Evolutionary conservation across 2,797 vertebrate genomes (phyloP), one percentile per base, ranked within the genome.

Genomic region (Hypotaenidia okinawae): DNA sequence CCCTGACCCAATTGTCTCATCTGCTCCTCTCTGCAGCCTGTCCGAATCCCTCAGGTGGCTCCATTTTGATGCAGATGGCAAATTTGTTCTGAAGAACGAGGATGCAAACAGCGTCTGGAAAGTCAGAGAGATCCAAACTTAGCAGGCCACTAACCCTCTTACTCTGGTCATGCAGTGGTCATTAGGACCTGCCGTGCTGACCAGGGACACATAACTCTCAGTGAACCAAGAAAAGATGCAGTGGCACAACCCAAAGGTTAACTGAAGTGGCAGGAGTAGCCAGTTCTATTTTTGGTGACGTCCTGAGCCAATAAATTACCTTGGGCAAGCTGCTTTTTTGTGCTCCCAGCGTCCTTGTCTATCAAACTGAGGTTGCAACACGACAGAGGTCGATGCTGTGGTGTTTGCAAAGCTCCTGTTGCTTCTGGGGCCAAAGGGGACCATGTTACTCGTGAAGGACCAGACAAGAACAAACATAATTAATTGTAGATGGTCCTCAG

Each of bases 151-250:
- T 39, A 13, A 45, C 24, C 33, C 41, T 39, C 43, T 10, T 1
- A 0, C 11, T 41, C 19, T 59, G 43, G 64, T 13, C 61, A 3
- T 24, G 66, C 30, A 41, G 37, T n/a, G 79, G 16, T 54, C 6
- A 1, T 55, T 62, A 16, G 55, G 11, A 10, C 10, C 67, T 61
- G 43, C 76, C 27, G 37, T 47, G 66, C 52, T 47, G 62, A 13
- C 10, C 0, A 24, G 30, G 63, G n/a, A 13, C 33, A 83, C 0
- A 0, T 2, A 12, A 16, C 3, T 67, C 27, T 52, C 63, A 35
- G 55, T 8, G 49, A 84, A 16, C 27, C 76, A 39, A 16, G 69
- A 28, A 66, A 78, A 84, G 66, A 5, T 41, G 23, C 49, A 15
- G 58, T n/a, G 80, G 17, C 77, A 15, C 23, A 28, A 41, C 66